Conservation (phyloP, 92 coral and sea anemone species). For the Hydrozoanthus gracilis region DNA sequence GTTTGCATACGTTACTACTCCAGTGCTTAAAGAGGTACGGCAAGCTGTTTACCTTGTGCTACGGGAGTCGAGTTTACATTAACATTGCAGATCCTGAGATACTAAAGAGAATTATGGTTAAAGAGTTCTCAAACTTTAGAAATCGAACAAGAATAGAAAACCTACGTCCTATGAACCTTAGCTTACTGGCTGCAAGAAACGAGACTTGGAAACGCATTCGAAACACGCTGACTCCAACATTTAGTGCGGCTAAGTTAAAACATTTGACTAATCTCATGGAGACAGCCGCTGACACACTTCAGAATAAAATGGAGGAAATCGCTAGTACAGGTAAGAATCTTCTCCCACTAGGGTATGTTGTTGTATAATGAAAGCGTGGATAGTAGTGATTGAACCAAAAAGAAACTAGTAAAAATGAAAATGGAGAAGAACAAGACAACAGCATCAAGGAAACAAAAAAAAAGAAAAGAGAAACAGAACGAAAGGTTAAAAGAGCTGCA, state of each 20-base stretch:
- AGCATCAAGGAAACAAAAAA: too few relatives aligned
- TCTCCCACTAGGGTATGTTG: background rate
- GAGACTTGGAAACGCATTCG: constrained; percentile 57
- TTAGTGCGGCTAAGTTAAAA: constrained; percentile 47
- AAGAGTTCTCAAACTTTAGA: constrained; percentile 19
- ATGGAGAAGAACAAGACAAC: too few relatives aligned
- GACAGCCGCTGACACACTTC: constrained; percentile 19
- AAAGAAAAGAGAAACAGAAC: too few relatives aligned
- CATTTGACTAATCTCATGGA: constrained; percentile 27
- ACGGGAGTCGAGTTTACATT: constrained; percentile 6
- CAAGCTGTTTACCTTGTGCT: background rate
- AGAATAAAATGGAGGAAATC: background rate
- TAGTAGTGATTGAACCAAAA: background rate
- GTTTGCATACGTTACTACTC: constrained; percentile 2
- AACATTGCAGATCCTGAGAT: constrained; percentile 27
- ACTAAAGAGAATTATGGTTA: constrained; percentile 32
- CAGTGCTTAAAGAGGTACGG: constrained; percentile 30
- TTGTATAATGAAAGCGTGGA: background rate
- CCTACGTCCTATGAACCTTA: background rate
- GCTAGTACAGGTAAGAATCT: constrained; percentile 3
- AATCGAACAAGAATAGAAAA: background rate
- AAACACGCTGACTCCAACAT: constrained; percentile 46
- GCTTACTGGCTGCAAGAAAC: constrained; percentile 2
- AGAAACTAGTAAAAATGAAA: background rate
- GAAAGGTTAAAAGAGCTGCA: too few relatives aligned